Conservation (phyloP, 2,113 vertebrate species). For the Esox niger region DNA sequence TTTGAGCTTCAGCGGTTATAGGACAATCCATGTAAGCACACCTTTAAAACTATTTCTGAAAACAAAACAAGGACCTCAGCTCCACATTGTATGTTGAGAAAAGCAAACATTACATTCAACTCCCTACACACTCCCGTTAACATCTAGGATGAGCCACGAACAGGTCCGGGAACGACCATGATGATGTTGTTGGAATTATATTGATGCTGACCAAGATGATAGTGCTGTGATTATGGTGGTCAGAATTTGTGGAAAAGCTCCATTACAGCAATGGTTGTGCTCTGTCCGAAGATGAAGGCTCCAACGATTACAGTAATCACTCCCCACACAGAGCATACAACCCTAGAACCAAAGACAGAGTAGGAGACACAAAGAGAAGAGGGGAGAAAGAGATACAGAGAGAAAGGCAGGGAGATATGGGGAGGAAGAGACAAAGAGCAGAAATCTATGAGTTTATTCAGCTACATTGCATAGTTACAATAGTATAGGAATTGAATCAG, state of each 20-base stretch:
- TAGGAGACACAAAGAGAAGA: not conserved
- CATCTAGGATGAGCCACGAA: no score
- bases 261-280: slow-evolving; percentile 78
- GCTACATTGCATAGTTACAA: no score
- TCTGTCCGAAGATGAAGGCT: slow-evolving; percentile 87
- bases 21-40: no score
- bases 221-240: slow-evolving; percentile 7
- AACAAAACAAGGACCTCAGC: not conserved
- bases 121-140: no score
- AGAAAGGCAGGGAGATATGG: not conserved
- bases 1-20: no score
- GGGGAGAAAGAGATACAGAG: not conserved
- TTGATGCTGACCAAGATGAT: not conserved
- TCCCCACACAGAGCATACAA: slow-evolving; percentile 78
- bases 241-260: slow-evolving; percentile 70
- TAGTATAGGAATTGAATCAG: not conserved
- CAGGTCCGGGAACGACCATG: no score
- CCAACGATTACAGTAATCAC: slow-evolving; percentile 76
- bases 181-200: not conserved
- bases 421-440: not conserved
- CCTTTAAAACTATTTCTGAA: no score
- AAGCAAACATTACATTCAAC: not conserved
- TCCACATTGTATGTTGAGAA: not conserved
- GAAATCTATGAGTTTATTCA: not conserved
- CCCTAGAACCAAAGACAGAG: slow-evolving; percentile 63